Evolutionary conservation across 2,888 invertebrate species (phyloP).

Genomic region (Scaptomyza polygonia): DNA sequence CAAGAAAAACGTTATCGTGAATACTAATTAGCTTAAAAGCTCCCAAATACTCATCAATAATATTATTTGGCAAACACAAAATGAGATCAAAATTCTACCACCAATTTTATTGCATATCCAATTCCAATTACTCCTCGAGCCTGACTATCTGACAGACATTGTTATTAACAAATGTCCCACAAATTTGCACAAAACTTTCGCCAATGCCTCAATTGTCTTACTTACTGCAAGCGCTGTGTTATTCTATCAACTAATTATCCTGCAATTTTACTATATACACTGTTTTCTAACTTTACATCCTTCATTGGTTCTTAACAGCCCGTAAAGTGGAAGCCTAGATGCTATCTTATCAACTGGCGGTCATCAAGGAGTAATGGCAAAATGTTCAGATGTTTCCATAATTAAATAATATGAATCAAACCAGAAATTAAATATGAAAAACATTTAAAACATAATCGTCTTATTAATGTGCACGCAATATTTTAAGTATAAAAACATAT

Average conservation of each 20-base stretch:
- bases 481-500: neutral
- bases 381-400: constrained; percentile 58
- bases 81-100: neutral
- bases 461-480: constrained; percentile 10
- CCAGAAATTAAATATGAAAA: constrained; percentile 53
- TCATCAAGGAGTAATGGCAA: constrained; percentile 26
- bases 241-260: constrained; percentile 1
- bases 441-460: constrained; percentile 31
- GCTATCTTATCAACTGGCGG: constrained; percentile 44
- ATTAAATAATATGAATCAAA: constrained; percentile 58
- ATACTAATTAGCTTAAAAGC: constrained; percentile 13
- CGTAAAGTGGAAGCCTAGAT: constrained; percentile 41
- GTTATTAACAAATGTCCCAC: neutral
- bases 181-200: neutral
- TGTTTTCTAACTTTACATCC: neutral
- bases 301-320: constrained; percentile 30
- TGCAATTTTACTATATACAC: neutral
- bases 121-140: neutral
- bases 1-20: constrained; percentile 11
- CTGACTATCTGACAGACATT: neutral
- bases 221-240: constrained; percentile 19
- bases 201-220: constrained; percentile 2
- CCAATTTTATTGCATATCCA: neutral
- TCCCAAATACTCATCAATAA: constrained; percentile 2
- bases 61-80: constrained; percentile 1